A percentile compares a stretch with the other conserved stretches of the same genome.
Evolutionary conservation across 2,888 invertebrate species (phyloP).

Genomic region (Monopis laevigella): DNA sequence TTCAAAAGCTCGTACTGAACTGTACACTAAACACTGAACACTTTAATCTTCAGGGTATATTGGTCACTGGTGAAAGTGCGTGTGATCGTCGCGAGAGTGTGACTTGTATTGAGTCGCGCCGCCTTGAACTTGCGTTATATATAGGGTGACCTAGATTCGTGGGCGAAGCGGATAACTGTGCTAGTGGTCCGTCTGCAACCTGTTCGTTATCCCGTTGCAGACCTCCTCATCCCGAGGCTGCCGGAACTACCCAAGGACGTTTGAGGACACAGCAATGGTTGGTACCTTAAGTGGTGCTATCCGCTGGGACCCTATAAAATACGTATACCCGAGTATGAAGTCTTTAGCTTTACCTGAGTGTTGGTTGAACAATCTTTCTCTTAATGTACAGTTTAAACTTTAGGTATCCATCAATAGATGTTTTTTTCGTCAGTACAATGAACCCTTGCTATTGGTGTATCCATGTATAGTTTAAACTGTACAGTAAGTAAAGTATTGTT

Average conservation of each 20-base stretch:
- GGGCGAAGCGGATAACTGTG: conserved; percentile 55
- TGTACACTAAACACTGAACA: conserved; percentile 44
- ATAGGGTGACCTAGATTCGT: conserved; percentile 82
- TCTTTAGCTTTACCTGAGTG: too few relatives aligned
- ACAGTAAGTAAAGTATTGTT: too few relatives aligned
- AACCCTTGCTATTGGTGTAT: too few relatives aligned
- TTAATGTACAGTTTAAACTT: too few relatives aligned
- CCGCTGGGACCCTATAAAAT: not conserved
- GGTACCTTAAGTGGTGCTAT: too few relatives aligned
- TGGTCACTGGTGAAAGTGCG: conserved; percentile 59
- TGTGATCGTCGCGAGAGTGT: conserved; percentile 52
- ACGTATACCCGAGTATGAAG: too few relatives aligned
- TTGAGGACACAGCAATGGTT: conserved; percentile 11
- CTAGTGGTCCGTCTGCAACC: conserved; percentile 46
- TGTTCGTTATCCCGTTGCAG: conserved; percentile 44
- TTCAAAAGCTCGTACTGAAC: conserved; percentile 10
- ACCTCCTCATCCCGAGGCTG: conserved; percentile 13
- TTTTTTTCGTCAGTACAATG: too few relatives aligned
- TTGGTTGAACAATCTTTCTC: too few relatives aligned
- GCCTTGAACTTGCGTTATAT: conserved; percentile 88
- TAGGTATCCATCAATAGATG: too few relatives aligned
- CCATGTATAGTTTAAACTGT: too few relatives aligned
- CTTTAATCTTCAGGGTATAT: conserved; percentile 40
- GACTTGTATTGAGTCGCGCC: conserved; percentile 69
- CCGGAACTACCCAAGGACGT: conserved; percentile 37